A percentile compares a stretch with the other conserved stretches of the same genome.
Evolutionary conservation across 2,888 invertebrate genomes (phyloP).

Genomic region (Creontiades dilutus): DNA sequence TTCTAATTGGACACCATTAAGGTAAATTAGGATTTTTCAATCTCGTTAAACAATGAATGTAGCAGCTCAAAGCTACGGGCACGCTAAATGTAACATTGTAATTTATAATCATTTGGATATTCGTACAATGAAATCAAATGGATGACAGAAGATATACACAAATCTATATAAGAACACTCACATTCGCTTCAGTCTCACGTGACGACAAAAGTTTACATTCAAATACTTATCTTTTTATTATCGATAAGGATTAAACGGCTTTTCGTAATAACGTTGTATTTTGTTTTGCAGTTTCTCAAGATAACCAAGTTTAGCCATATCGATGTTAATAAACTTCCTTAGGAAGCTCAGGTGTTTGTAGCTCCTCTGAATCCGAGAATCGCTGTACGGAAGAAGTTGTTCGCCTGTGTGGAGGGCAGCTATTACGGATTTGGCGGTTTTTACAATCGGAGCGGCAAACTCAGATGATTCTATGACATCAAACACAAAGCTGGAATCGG

Average conservation of each 20-base stretch:
- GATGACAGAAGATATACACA: too few species aligned
- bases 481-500: constrained; percentile 76
- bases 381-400: constrained; percentile 61
- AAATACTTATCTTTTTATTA: background rate
- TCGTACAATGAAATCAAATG: too few species aligned
- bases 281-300: constrained; percentile 68
- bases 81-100: too few species aligned
- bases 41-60: too few species aligned
- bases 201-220: background rate
- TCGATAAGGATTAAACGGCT: constrained; percentile 11
- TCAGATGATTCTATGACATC: constrained; percentile 49
- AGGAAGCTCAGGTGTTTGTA: constrained; percentile 67
- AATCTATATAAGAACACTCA: too few species aligned
- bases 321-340: constrained; percentile 66
- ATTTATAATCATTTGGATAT: too few species aligned
- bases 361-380: constrained; percentile 45
- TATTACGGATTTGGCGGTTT: constrained; percentile 77
- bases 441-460: constrained; percentile 26
- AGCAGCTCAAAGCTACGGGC: too few species aligned
- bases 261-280: constrained; percentile 68
- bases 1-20: too few species aligned
- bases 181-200: too few species aligned
- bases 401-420: constrained; percentile 57
- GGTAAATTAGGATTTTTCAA: too few species aligned
- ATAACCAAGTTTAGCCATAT: constrained; percentile 67